phyloP scores from a whole-genome alignment of 2,888 invertebrate genomes.

The Apotomis capreana region DNA sequence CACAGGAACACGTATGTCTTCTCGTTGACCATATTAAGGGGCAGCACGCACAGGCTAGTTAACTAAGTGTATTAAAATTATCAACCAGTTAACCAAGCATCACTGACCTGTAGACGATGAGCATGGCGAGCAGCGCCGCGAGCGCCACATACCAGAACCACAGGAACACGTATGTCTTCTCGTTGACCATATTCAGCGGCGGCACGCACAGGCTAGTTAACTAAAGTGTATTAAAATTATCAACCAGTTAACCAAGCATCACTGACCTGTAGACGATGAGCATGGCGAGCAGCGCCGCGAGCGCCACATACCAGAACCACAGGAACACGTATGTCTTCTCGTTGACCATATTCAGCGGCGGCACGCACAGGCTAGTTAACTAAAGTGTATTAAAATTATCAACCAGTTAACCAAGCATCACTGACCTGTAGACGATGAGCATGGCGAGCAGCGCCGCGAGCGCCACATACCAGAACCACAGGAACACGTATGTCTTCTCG shows the following conservation, averaged over 20 bases:
- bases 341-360: slow-evolving; percentile 95
- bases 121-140: slow-evolving; percentile 85
- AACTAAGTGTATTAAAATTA: slow-evolving; percentile 61
- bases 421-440: slow-evolving; percentile 86
- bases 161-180: slow-evolving; percentile 95
- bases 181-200: slow-evolving; percentile 95
- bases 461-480: slow-evolving; percentile 97
- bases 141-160: slow-evolving; percentile 97
- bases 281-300: slow-evolving; percentile 86
- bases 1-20: slow-evolving; percentile 96
- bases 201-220: slow-evolving; percentile 88
- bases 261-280: slow-evolving; percentile 86
- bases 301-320: slow-evolving; percentile 96
- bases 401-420: too few relatives aligned
- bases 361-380: slow-evolving; percentile 88
- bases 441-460: slow-evolving; percentile 86
- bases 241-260: too few relatives aligned
- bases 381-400: slow-evolving; percentile 51
- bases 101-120: slow-evolving; percentile 86
- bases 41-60: slow-evolving; percentile 90
- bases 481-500: slow-evolving; percentile 96
- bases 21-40: slow-evolving; percentile 95
- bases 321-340: slow-evolving; percentile 96
- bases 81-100: too few relatives aligned
- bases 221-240: slow-evolving; percentile 62